These are phyloP conservation scores for Zapus hudsonius DNA, from an alignment of 2,113 vertebrate genomes.

Conservation along the genomic window DNA sequence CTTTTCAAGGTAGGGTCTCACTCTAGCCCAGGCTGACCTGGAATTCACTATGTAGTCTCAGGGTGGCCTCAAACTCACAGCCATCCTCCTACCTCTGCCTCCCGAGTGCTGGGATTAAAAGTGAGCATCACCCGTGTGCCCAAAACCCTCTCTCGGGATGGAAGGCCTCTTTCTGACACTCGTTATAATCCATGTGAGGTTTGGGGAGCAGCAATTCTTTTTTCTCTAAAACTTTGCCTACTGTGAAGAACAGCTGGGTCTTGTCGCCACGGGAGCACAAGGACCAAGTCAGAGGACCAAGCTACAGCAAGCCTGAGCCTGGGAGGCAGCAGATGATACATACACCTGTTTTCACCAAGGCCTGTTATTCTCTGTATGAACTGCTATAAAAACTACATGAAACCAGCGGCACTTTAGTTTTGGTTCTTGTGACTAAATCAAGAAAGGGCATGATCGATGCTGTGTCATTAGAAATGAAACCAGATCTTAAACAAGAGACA, in stretches of 20 bases:
- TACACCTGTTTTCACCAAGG: conserved; percentile 80
- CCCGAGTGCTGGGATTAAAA: too few relatives aligned
- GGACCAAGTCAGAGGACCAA: not conserved
- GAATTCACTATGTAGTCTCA: too few relatives aligned
- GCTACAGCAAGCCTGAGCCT: conserved; percentile 52
- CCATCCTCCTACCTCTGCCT: too few relatives aligned
- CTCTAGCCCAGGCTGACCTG: too few relatives aligned
- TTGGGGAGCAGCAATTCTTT: not conserved
- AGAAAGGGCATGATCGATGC: conserved; percentile 77
- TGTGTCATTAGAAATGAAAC: conserved; percentile 84
- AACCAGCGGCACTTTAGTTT: conserved; percentile 82
- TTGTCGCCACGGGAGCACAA: not conserved
- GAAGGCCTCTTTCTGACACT: conserved; percentile 7
- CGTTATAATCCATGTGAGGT: not conserved
- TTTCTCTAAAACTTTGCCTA: not conserved
- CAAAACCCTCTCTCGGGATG: too few relatives aligned
- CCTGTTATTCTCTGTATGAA: conserved; percentile 82
- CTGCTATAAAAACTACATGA: conserved; percentile 82
- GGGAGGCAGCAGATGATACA: conserved; percentile 72
- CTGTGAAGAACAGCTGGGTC: not conserved
- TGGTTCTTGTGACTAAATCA: conserved; percentile 84
- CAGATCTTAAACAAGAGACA: conserved; percentile 75
- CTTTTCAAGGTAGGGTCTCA: too few relatives aligned
- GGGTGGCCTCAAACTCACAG: too few relatives aligned
- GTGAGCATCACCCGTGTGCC: too few relatives aligned